These are phyloP conservation scores for Blera fallax DNA, from an alignment of 2,888 invertebrate genomes.

Conservation along the genomic window DNA sequence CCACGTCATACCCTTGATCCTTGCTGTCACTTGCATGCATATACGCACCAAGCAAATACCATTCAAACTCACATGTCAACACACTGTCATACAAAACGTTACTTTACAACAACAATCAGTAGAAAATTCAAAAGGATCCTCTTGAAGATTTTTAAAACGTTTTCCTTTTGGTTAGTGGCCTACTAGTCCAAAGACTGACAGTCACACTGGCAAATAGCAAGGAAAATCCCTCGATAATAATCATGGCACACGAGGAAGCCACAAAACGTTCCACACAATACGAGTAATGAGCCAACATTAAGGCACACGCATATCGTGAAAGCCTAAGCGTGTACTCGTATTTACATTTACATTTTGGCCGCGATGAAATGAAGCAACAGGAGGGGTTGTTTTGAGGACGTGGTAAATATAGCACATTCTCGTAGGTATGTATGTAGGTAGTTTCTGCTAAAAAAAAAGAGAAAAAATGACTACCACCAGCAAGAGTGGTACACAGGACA, in stretches of 20 bases:
- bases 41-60: too few relatives aligned
- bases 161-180: background rate
- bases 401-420: too few relatives aligned
- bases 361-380: constrained; percentile 29
- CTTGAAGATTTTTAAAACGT: too few relatives aligned
- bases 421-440: too few relatives aligned
- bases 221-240: constrained; percentile 28
- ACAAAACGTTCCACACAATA: constrained; percentile 28
- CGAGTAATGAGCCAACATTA: constrained; percentile 49
- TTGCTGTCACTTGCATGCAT: background rate
- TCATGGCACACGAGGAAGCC: constrained; percentile 30
- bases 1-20: background rate
- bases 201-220: background rate
- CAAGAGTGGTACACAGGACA: background rate
- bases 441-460: background rate
- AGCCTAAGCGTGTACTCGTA: constrained; percentile 26
- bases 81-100: background rate
- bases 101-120: background rate
- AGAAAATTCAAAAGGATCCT: too few relatives aligned
- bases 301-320: constrained; percentile 13
- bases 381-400: background rate
- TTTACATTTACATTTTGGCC: constrained; percentile 25
- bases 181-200: background rate
- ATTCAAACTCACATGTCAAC: too few relatives aligned
- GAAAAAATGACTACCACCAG: background rate